phyloP scores from a whole-genome alignment of 30 jellyfish, hydroid and myxozoan species.

The Hydractinia echinata region DNA sequence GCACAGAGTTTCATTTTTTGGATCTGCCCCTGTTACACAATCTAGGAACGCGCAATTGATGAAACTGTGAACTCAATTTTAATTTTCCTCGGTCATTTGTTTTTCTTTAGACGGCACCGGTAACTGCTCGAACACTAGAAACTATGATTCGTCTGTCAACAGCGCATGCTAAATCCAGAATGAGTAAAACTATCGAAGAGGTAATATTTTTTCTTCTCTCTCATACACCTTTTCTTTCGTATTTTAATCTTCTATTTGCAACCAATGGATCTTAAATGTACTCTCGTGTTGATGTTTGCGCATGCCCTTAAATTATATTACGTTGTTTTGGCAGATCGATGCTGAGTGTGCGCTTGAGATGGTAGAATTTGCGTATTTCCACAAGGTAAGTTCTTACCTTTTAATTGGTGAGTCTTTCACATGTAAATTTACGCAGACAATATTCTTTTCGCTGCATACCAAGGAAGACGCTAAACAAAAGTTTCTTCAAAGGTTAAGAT shows the following conservation, averaged over 20 bases:
- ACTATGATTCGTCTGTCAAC: slow-evolving; percentile 97
- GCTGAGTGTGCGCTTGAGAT: slow-evolving; percentile 97
- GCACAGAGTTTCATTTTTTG: too few species aligned
- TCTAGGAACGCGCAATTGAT: too few species aligned
- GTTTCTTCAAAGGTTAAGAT: too few species aligned
- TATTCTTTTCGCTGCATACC: too few species aligned
- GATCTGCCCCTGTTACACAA: too few species aligned
- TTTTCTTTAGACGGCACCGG: slow-evolving; percentile 88
- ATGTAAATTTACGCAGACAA: too few species aligned
- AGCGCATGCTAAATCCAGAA: slow-evolving; percentile 98
- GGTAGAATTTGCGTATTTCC: slow-evolving; percentile 98
- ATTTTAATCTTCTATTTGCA: not conserved
- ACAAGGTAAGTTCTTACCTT: slow-evolving; percentile 49
- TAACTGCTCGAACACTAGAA: slow-evolving; percentile 98
- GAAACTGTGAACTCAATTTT: too few species aligned
- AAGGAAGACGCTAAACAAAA: too few species aligned
- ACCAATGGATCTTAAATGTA: not conserved
- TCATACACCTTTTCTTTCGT: not conserved
- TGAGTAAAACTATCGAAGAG: slow-evolving; percentile 90
- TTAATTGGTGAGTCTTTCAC: too few species aligned
- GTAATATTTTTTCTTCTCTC: slow-evolving; percentile 28
- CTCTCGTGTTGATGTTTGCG: not conserved
- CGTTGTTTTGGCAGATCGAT: slow-evolving; percentile 50
- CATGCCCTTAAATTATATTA: not conserved
- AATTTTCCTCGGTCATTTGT: not conserved